Conservation (phyloP, 2,888 invertebrate species). For the Drosophila bunnanda region DNA sequence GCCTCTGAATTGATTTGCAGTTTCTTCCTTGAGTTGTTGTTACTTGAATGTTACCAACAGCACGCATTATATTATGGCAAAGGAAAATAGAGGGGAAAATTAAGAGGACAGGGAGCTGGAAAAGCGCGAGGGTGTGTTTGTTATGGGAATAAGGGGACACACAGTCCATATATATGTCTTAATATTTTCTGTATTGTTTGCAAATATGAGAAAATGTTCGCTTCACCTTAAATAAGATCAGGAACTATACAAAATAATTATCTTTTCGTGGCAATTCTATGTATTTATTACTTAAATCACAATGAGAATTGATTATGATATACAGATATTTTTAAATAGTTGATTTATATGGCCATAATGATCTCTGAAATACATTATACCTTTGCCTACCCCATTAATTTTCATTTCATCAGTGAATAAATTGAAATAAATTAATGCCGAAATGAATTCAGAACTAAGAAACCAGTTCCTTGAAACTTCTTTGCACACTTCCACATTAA, state of each 20-base stretch:
- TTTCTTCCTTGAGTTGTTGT: slow-evolving; percentile 27
- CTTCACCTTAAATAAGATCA: neutral
- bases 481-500: slow-evolving; percentile 13
- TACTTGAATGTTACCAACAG: slow-evolving; percentile 17
- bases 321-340: neutral
- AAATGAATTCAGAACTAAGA: slow-evolving; percentile 3
- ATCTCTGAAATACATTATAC: neutral
- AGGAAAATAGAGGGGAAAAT: neutral
- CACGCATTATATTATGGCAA: slow-evolving; percentile 22
- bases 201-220: slow-evolving; percentile 57
- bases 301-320: neutral
- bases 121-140: slow-evolving; percentile 9
- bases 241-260: neutral
- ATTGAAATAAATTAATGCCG: slow-evolving; percentile 9
- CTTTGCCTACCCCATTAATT: neutral
- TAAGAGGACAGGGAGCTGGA: neutral
- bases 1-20: slow-evolving; percentile 25
- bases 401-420: neutral
- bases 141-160: slow-evolving; percentile 35
- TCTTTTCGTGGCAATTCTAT: neutral
- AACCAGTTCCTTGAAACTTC: slow-evolving; percentile 10
- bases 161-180: slow-evolving; percentile 30
- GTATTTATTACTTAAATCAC: neutral
- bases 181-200: slow-evolving; percentile 55
- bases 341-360: neutral